Evolutionary conservation across 64 coral and sea anemone genomes (phyloP), one percentile per base, ranked within the genome.

Genomic region (Stylophora pistillata): DNA sequence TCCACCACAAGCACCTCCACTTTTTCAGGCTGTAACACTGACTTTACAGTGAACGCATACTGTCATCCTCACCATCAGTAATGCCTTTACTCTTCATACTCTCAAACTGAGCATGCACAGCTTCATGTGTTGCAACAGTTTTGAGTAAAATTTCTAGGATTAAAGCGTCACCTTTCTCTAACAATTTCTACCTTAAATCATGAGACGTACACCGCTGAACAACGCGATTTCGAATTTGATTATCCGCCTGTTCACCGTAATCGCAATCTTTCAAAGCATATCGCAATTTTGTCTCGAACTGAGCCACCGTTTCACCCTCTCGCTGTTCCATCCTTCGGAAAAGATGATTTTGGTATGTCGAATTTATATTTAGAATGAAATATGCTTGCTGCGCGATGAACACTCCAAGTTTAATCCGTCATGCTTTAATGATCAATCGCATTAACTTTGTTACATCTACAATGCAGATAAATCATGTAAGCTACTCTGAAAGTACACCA

Each of bases 41-140:
- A 75, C 11, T 75, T 75, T 15, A 75, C 73, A 75, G 34, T 16
- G 21, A 75, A 75, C 23, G 73, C 73, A 53, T 75, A 75, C 15
- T 75, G 26, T 57, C 47, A 11, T 78, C 53, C 0, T 55, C 53
- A 6, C 47, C 17, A 25, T 16, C 53, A 28, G 21, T 3, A 52
- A 10, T 1, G 0, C 10, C 56, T 13, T 13, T 21, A 23, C 52
- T 9, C 20, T 55, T 17, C 75, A 77, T 77, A 55, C 52, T 23
- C 10, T 18, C 23, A 41, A 77, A 9, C 47, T 77, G 75, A 25
- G 60, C 17, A 21, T 20, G 60, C 5, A 64, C 13, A 16, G 16
- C 16, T 21, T 64, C 60, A n/a, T 23, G 41, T 25, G 17, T 64
- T 77, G 75, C 75, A 26, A 53, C 75, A 9, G 75, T 77, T 37